Evolutionary conservation across 2,113 vertebrate genomes (phyloP).

Genomic region (Heterotilapia buettikoferi): DNA sequence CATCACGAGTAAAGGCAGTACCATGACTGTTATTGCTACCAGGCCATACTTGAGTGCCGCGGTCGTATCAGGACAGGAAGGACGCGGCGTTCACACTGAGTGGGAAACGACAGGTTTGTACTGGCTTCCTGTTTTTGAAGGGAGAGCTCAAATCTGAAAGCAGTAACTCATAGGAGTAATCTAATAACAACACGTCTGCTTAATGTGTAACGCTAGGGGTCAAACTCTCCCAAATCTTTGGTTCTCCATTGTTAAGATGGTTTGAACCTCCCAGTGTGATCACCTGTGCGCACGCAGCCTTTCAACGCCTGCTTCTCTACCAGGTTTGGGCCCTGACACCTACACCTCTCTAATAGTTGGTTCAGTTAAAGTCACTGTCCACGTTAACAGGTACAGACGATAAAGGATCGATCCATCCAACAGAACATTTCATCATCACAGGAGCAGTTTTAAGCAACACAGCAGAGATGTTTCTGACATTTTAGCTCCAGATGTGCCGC

Average conservation of each 20-base stretch:
- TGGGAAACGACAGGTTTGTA: neutral
- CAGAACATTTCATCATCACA: neutral
- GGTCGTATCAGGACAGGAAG: neutral
- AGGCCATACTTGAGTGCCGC: neutral
- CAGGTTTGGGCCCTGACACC: neutral
- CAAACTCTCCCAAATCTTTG: neutral
- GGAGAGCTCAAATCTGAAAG: neutral
- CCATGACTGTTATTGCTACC: slow-evolving; percentile 38
- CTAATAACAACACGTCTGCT: neutral
- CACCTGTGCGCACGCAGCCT: neutral
- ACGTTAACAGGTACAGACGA: rapidly evolving
- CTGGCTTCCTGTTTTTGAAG: neutral
- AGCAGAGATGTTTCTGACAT: neutral
- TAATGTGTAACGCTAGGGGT: rapidly evolving
- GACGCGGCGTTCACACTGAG: neutral
- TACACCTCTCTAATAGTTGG: neutral
- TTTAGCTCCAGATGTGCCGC: rapidly evolving
- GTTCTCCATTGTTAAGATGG: neutral
- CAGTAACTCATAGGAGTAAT: neutral
- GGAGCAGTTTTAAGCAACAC: neutral
- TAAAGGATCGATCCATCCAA: neutral
- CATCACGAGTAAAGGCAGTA: neutral
- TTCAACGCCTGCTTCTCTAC: rapidly evolving
- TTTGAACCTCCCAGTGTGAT: neutral
- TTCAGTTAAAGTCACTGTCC: neutral